phyloP scores from a whole-genome alignment of 2,888 invertebrate species.

The Chymomyza caudatula region DNA sequence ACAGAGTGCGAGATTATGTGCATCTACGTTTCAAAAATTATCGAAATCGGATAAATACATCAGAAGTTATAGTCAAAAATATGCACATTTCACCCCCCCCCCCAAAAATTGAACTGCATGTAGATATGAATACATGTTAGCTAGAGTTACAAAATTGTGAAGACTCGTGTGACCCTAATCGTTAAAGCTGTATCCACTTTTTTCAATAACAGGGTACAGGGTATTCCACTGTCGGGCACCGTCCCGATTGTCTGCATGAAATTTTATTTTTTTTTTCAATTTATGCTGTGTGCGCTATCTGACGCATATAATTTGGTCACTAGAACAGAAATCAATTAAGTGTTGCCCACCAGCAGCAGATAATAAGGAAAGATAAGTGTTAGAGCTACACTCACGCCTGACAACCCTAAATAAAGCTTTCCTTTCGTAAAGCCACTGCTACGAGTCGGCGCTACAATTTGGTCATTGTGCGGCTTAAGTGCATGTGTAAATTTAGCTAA shows the following conservation, averaged over 20 bases:
- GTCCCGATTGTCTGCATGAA: background rate
- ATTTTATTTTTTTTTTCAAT: background rate
- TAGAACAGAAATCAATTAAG: conserved; percentile 63
- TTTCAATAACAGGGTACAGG: too few species aligned
- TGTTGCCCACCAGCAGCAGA: conserved; percentile 45
- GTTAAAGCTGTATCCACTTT: too few species aligned
- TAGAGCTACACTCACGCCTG: conserved; percentile 46
- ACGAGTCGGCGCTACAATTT: background rate
- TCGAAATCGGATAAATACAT: too few species aligned
- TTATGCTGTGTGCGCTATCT: conserved; percentile 19
- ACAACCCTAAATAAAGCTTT: background rate
- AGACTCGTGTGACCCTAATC: too few species aligned
- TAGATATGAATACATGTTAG: too few species aligned
- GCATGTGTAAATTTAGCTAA: conserved; percentile 71
- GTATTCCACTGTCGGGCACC: background rate
- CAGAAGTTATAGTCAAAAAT: too few species aligned
- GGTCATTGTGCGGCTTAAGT: conserved; percentile 51
- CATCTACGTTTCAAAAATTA: too few species aligned
- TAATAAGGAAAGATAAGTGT: conserved; percentile 71
- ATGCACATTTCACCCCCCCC: too few species aligned
- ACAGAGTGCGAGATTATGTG: too few species aligned
- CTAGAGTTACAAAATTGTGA: too few species aligned
- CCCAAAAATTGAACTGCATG: too few species aligned
- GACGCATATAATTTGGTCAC: conserved; percentile 11
- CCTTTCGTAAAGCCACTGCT: background rate